A percentile compares a stretch with the other conserved stretches of the same genome.
phyloP scores from a whole-genome alignment of 1,140 invertebrate genomes.

The Delia radicum region DNA sequence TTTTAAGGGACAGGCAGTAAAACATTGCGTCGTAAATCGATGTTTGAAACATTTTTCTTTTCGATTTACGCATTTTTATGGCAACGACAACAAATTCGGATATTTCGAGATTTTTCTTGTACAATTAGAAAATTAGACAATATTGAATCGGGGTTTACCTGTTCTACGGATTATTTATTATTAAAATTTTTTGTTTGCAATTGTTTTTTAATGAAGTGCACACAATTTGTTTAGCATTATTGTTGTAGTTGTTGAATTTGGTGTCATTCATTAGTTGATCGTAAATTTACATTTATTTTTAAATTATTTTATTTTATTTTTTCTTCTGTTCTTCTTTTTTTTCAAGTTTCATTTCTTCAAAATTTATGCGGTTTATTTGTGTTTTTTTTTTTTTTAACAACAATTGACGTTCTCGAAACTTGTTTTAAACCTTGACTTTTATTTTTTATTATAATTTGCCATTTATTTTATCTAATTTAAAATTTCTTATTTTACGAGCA shows the following conservation, averaged over 20 bases:
- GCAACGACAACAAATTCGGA: too few species aligned
- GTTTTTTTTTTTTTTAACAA: neutral
- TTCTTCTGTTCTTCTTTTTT: neutral
- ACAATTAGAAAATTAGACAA: too few species aligned
- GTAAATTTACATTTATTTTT: neutral
- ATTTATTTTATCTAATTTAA: neutral
- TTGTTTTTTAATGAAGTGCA: neutral
- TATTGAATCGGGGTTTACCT: too few species aligned
- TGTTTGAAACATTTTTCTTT: too few species aligned
- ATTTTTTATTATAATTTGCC: neutral
- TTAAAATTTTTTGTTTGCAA: too few species aligned
- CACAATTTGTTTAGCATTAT: neutral
- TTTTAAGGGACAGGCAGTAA: too few species aligned
- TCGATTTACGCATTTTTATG: too few species aligned
- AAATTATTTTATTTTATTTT: neutral
- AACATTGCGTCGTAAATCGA: too few species aligned
- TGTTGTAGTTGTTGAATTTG: neutral
- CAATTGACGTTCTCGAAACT: slow-evolving; percentile 14
- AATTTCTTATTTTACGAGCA: neutral
- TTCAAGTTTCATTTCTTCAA: neutral
- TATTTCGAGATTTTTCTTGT: too few species aligned
- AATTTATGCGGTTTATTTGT: neutral
- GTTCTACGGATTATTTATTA: too few species aligned
- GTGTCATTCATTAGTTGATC: neutral
- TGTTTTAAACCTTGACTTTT: slow-evolving; percentile 22